Percentiles rank a stretch among this genome's conserved stretches.
Conservation (phyloP, 2,113 vertebrate species). For the Gambusia affinis region DNA sequence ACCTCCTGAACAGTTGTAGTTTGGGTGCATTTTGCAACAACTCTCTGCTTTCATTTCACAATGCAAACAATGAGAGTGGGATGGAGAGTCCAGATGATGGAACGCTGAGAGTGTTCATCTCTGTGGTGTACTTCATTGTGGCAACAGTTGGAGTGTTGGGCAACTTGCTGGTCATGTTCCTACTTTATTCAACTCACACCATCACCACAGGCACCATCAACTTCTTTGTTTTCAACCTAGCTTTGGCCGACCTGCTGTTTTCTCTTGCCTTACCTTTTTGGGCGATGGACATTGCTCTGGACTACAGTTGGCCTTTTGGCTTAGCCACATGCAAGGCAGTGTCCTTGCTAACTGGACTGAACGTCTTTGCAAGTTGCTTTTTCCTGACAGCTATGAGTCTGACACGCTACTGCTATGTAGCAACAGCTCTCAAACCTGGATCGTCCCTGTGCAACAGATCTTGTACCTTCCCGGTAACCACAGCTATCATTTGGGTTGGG, state of each 20-base stretch:
- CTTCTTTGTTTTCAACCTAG: constrained; percentile 79
- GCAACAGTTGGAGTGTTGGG: constrained; percentile 74
- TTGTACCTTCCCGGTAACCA: constrained; percentile 50
- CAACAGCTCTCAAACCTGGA: constrained; percentile 68
- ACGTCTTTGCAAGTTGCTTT: constrained; percentile 78
- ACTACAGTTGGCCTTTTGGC: constrained; percentile 83
- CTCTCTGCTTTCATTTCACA: constrained; percentile 50
- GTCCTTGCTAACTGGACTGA: constrained; percentile 74
- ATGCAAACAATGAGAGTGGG: constrained; percentile 17
- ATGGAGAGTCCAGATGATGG: constrained; percentile 53
- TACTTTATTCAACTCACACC: constrained; percentile 73
- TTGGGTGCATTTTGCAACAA: constrained; percentile 44
- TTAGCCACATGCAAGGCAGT: constrained; percentile 75
- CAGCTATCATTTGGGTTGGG: constrained; percentile 71
- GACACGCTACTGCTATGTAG: constrained; percentile 78
- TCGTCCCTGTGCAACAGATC: constrained; percentile 35
- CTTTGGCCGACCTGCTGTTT: constrained; percentile 77
- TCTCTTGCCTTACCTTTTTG: constrained; percentile 79
- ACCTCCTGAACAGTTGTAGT: constrained; percentile 42
- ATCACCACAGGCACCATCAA: constrained; percentile 75
- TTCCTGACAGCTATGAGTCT: constrained; percentile 81
- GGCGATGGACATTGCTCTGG: constrained; percentile 77
- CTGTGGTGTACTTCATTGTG: constrained; percentile 75
- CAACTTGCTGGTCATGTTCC: constrained; percentile 77
- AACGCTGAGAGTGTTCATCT: constrained; percentile 62